Evolutionary conservation across 2,888 invertebrate species (phyloP), one percentile per base, ranked within the genome.

Genomic region (Amblyjoppa proteus): DNA sequence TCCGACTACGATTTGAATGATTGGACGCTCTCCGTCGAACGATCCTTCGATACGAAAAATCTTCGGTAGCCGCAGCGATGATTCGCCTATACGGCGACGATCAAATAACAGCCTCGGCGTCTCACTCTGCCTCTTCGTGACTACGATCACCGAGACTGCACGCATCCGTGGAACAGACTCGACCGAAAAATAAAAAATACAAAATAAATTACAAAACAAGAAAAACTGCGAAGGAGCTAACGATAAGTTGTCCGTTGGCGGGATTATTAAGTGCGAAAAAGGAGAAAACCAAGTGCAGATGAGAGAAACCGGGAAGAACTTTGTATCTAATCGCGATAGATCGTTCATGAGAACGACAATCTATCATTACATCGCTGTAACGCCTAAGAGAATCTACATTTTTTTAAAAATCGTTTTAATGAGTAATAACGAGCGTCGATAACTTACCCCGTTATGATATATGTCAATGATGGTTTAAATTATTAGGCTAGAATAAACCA

Each of bases 1-100:
- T 81, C 83, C 74, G 78, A 83, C 81, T 81, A 88, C 90, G 90
- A 93, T 93, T 92, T 92, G 91, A 92, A 91, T 92, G 93, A 93
- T 93, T 93, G 92, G 91, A 89, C 81, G 81, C 77, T 85, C 61
- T 13, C 49, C 53, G 56, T 25, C 58, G 58, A 51, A 38, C 70
- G 81, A 81, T 61, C 61, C 31, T n/a, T 34, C 61, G 83, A 86
- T 87, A 78, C 85, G 84, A 83, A 81, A 85, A 68, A 80, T 85
- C 73, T 31, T 61, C 61, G 66, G n/a, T 64, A 58, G 61, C 16
- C 1, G 9, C 75, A 41, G 71, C 66, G 68, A 69, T 79, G 68
- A 82, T 82, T 45, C 78, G 58, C 70, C 64, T 77, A 86, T 89
- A 91, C 90, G 89, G 85, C 85, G 88, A 84, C 89, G 89, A 89